Evolutionary conservation across 2,888 invertebrate genomes (phyloP), one percentile per base, ranked within the genome.

Genomic region (Rhamphomyia laevipes): DNA sequence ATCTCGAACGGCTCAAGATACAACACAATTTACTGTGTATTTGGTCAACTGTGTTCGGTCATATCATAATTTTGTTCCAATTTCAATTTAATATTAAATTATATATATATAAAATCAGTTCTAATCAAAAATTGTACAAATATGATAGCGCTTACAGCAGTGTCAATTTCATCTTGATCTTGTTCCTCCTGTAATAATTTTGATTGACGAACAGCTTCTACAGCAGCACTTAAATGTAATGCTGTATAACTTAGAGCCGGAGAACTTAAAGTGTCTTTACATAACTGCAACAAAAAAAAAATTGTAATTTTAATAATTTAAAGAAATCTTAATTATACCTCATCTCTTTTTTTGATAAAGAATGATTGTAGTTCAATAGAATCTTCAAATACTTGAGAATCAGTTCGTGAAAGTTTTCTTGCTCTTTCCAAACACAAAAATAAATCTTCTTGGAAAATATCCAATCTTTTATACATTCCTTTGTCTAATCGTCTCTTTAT

Each of bases 321-420:
- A 3, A 7, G 13, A 4, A 7, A 13, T 21, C 17, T 4, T 13
- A 12, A 4, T n/a, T n/a, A 16, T 45, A 58, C 55, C 56, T 77
- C 76, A 60, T 81, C 80, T 1, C 87, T 74, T 54, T 84, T 84
- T 21, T 79, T 80, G 41, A 97, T 86, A 70, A 91, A 97, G 71
- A 82, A 92, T 12, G 84, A 79, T 68, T 97, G 96, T 46, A 99
- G 75, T 61, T 95, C 94, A 30, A 93, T 81, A 0, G 95, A 85
- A 70, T 99, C 97, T 64, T 96, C 94, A 72, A 95, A 97, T 43
- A 92, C 82, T 65, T 91, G 91, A 4, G 96, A 95, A 72, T 96
- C 95, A 0, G 90, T 86, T 13, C 93, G 80, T 0, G 93, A 88
- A 1, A 93, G 73, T 51, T 82, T 82, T 3, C 97, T 80, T 0